These are phyloP conservation scores for Norana najaformis DNA, from an alignment of 2,888 invertebrate species.

Conservation along the genomic window DNA sequence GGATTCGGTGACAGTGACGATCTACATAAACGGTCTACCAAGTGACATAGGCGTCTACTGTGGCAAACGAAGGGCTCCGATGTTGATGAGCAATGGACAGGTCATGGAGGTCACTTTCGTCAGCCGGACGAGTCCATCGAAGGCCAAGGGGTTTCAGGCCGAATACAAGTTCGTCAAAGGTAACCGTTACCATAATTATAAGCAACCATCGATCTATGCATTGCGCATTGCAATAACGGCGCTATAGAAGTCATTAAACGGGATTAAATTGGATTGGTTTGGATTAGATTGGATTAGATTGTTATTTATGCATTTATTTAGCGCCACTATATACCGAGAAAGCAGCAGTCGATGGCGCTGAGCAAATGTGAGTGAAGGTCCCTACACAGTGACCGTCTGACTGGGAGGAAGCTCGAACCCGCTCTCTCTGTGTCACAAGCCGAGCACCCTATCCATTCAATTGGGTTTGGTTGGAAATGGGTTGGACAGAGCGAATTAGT, in stretches of 20 bases:
- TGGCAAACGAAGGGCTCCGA: slow-evolving; percentile 79
- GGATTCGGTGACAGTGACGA: slow-evolving; percentile 80
- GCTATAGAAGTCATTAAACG: neutral
- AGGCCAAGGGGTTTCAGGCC: slow-evolving; percentile 83
- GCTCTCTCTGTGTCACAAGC: no score
- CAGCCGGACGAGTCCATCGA: slow-evolving; percentile 76
- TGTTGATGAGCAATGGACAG: slow-evolving; percentile 90
- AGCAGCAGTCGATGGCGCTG: no score
- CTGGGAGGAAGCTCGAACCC: no score
- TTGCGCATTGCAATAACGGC: neutral
- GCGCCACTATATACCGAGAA: no score
- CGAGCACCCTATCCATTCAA: no score
- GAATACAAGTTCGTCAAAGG: slow-evolving; percentile 87
- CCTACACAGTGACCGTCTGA: no score
- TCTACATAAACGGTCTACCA: slow-evolving; percentile 79
- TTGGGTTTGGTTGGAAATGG: no score
- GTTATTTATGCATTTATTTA: no score
- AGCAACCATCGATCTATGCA: neutral
- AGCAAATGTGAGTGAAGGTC: no score
- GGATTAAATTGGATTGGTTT: no score
- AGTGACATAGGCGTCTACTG: slow-evolving; percentile 87
- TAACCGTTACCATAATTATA: slow-evolving; percentile 63
- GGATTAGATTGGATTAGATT: no score
- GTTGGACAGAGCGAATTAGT: no score
- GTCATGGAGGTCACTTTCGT: slow-evolving; percentile 83